Base-by-base conservation (phyloP, 2,797 vertebrate species). In the Denticeps clupeoides region DNA sequence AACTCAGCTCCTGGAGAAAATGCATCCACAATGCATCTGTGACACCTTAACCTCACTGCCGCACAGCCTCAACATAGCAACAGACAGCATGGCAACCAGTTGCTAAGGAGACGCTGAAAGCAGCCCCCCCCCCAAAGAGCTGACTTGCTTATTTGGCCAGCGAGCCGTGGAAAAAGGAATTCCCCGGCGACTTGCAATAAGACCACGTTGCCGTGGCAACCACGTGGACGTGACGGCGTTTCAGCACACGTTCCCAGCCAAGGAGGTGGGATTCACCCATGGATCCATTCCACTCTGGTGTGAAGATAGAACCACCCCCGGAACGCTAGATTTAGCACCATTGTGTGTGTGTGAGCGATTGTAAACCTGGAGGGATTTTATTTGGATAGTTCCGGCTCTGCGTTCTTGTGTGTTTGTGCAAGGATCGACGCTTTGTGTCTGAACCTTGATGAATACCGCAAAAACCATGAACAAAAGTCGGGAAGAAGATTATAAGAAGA, bases 101-200 rank as follows among this genome's bases (percentile, higher is more conserved):
- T 87, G 82, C 85, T 75, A 84, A 71, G 86, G 72, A 83, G 64
- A 88, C 80, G 71, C 72, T 68, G 70, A 58, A 60, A 68, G 71
- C 58, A 61, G 51, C 55, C 58, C 73, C 49, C 71, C 80, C 70
- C 63, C 55, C 54, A 62, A 71, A 78, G 79, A 75, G 61, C 46
- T 53, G 58, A 78, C 74, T 71, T 51, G 71, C 69, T 79, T 68
- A 67, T 79, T 82, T 80, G 68, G 52, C 80, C 81, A 81, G 77
- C 74, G 77, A 82, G 71, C 72, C 75, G 68, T 75, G 73, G 49
- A 81, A 80, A 60, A 80, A 71, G 78, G 78, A 79, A 74, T 80
- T 84, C 81, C 77, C 65, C 51, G 51, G 61, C 67, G 79, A 70
- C 67, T 69, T 56, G 56, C 70, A 75, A 78, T 51, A 50, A 45